Base-by-base conservation (phyloP, 2,113 vertebrate genomes). In the Formicarius rufipectus region DNA sequence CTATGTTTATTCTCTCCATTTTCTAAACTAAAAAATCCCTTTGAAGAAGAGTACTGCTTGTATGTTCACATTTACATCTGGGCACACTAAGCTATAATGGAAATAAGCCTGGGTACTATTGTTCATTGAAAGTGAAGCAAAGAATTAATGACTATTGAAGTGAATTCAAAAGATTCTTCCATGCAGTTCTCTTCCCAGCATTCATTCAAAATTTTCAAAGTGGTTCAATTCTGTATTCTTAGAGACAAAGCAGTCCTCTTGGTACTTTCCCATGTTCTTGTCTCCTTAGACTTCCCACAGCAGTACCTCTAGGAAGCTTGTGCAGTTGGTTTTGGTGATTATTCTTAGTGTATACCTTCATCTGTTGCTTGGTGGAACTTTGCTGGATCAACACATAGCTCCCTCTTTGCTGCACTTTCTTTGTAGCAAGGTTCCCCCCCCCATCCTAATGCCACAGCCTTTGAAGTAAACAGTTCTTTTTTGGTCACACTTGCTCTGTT, bases 261-360 rank as follows among this genome's bases (percentile, higher is more conserved):
- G 53, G 49, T 90, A 30, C 22, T 68, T 7, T 3, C 47, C 10
- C 21, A n/a, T 0, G 0, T 60, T 89, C 53, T 44, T 73, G 10
- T 53, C 37, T 85, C 27, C 49, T 45, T 33, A 53, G n/a, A 50
- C 33, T 50, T 62, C 18, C 45, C 18, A 33, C 31, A 69, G 75
- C 25, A 12, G 25, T 81, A 88, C 24, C 33, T 66, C 12, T 42
- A 49, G 75, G 66, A 85, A 83, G 28, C 28, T 72, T 88, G 64
- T 55, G 66, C 22, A 62, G 33, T 55, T 42, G 35, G 3, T 88
- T 81, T 79, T 58, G 14, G 9, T 71, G 50, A 37, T 45, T 80
- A 7, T 53, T 3, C 0, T 72, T 85, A 28, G 31, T 42, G 10
- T 45, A 85, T 27, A 31, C 18, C n/a, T 58, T 56, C 45, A 64